Conservation (phyloP, 2,797 vertebrate species). For the Sebastes hubbsi region DNA sequence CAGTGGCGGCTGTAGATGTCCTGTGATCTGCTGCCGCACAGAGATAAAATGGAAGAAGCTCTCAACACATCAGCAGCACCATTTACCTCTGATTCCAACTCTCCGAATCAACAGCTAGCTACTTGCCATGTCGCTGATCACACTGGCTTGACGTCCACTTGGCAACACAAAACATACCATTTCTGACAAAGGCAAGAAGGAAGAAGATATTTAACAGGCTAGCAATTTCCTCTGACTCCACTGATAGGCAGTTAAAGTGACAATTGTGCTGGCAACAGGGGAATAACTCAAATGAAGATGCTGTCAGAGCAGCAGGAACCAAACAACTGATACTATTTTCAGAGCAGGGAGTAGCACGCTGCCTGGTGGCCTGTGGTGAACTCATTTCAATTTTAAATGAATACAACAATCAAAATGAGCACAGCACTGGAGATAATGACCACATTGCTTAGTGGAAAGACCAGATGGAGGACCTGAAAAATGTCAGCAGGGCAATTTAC, state of each 20-base stretch:
- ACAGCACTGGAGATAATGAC: background rate
- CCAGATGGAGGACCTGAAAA: background rate
- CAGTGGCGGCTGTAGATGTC: background rate
- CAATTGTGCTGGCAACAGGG: background rate
- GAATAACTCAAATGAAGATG: background rate
- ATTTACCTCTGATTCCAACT: background rate
- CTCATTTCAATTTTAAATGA: background rate
- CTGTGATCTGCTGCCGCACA: conserved; percentile 1
- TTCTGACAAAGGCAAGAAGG: background rate
- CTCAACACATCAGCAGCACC: background rate
- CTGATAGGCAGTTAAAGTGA: background rate
- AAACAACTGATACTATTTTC: background rate
- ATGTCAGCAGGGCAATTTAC: background rate
- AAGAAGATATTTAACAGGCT: background rate
- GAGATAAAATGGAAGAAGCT: background rate
- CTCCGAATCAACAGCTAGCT: background rate
- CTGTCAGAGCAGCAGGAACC: background rate
- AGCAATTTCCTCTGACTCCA: background rate
- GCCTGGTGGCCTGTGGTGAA: background rate
- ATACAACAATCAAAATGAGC: background rate
- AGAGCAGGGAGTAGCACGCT: background rate
- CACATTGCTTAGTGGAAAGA: background rate
- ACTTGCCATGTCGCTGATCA: background rate
- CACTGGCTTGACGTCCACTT: background rate
- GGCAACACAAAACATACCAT: background rate